Evolutionary conservation across 1,140 invertebrate species (phyloP).

Genomic region (Harlomillsia oculata): DNA sequence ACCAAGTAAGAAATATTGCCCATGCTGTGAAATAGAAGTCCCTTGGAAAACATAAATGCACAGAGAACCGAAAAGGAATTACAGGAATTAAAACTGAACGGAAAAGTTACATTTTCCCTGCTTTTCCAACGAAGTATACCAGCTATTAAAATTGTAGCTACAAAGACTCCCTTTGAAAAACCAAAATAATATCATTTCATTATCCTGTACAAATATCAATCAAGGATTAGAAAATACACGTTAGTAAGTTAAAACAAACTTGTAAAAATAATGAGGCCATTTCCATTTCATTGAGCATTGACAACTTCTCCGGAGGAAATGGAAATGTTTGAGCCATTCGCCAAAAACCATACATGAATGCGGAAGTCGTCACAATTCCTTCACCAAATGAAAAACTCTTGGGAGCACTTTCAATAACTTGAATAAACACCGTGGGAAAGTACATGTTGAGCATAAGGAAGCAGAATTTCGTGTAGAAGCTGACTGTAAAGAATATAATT

Average conservation of each 20-base stretch:
- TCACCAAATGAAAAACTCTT: constrained; percentile 29
- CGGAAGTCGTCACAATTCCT: constrained; percentile 17
- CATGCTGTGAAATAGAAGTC: constrained; percentile 12
- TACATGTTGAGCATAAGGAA: constrained; percentile 9
- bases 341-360: constrained; percentile 22
- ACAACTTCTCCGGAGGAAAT: neutral
- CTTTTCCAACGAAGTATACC: constrained; percentile 1
- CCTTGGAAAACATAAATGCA: constrained; percentile 17
- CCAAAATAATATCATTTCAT: neutral
- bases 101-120: constrained; percentile 13
- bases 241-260: neutral
- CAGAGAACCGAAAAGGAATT: constrained; percentile 4
- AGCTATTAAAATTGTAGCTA: neutral
- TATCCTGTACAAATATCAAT: neutral
- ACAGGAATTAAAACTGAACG: constrained; percentile 1
- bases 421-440: constrained; percentile 19
- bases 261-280: constrained; percentile 16
- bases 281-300: neutral
- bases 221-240: neutral
- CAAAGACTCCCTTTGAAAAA: neutral
- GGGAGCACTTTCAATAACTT: constrained; percentile 12
- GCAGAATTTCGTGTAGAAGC: constrained; percentile 1
- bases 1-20: neutral
- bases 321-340: constrained; percentile 7
- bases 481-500: constrained; percentile 3